Base-by-base conservation (phyloP, 2,797 vertebrate genomes). In the Pseudocheirus occidentalis region DNA sequence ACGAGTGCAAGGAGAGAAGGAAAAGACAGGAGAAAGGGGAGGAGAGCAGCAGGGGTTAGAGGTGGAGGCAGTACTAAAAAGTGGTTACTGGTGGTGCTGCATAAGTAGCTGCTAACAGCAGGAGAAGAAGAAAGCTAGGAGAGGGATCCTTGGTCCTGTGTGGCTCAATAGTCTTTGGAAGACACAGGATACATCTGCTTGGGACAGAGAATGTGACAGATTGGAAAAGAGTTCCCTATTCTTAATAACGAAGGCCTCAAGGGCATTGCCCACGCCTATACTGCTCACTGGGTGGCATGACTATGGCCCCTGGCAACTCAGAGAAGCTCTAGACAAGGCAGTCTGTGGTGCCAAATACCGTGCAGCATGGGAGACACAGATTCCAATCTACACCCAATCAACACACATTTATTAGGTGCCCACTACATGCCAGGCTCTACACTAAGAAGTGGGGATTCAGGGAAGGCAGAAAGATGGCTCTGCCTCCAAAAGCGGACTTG, bases 241-340 rank as follows among this genome's bases (percentile, higher is more conserved):
- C 40, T 27, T 0, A 27, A 87, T 3, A 1, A 87, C 1, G 40
- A 50, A 27, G 21, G 9, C 40, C 73, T 50, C 9, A 27, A 11
- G 2, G 66, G 18, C n/a, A 3, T 24, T 10, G n/a, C 2, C 21
- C n/a, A 4, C 1, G 1, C 21, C 18, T 18, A n/a, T 14, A n/a
- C 34, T 5, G 62, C 16, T 73, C 18, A 3, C n/a, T 40, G n/a
- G 2, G 34, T n/a, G 40, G n/a, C n/a, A 5, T 21, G 2, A 73
- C 66, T 5, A 0, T 73, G n/a, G 21, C 21, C 73, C 10, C 3
- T 81, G n/a, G 18, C 59, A 21, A 18, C n/a, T 40, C n/a, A 81
- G 66, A 81, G 66, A 81, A 40, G 18, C n/a, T 40, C n/a, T 9
- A 46, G 40, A 27, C 7, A 4, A 46, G 3, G 40, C 21, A 12